Evolutionary conservation across 2,113 vertebrate species (phyloP).

Genomic region (Arenaria interpres): DNA sequence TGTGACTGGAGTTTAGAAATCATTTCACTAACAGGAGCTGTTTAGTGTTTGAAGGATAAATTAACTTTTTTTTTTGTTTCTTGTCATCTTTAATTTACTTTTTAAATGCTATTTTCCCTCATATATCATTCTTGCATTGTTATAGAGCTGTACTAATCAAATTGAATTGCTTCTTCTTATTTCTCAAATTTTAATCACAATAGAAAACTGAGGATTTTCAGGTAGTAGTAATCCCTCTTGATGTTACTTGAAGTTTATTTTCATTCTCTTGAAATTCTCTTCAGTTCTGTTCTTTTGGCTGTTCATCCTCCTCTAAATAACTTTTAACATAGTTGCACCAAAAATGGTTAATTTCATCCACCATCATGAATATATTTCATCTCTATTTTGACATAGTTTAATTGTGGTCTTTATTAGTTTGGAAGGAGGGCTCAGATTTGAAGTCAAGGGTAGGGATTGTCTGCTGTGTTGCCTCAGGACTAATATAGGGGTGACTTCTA

Average conservation of each 20-base stretch:
- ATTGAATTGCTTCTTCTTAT: not conserved
- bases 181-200: conserved; percentile 18
- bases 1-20: not conserved
- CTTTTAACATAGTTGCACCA: not conserved
- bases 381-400: not conserved
- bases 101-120: not conserved
- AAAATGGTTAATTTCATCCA: not conserved
- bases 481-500: not conserved
- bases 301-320: not conserved
- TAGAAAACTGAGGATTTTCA: not conserved
- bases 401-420: not conserved
- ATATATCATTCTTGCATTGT: not conserved
- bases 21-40: not conserved
- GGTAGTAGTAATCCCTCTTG: not conserved
- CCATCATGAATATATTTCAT: not conserved
- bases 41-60: not conserved
- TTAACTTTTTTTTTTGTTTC: not conserved
- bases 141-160: not conserved
- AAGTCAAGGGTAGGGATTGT: not conserved
- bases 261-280: not conserved
- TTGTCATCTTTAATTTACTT: not conserved
- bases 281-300: not conserved
- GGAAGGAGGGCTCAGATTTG: not conserved
- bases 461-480: not conserved
- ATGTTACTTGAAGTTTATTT: not conserved